These are phyloP conservation scores for Pyrocephalus nanus DNA, from an alignment of 2,797 vertebrate genomes.

Conservation along the genomic window DNA sequence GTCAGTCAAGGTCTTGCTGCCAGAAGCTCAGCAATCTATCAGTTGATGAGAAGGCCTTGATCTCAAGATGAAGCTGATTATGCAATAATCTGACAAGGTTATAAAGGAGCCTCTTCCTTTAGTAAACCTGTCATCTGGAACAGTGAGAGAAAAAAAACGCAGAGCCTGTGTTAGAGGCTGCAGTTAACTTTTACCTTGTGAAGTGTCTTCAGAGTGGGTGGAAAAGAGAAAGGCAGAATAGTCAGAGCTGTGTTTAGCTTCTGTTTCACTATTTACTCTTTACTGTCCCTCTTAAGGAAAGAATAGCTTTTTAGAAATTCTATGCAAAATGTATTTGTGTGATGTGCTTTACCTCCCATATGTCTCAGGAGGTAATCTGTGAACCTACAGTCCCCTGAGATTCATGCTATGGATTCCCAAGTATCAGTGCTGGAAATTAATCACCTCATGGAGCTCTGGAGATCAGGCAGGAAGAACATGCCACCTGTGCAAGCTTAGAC, in stretches of 20 bases:
- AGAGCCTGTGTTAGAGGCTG: neutral
- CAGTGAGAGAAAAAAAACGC: neutral
- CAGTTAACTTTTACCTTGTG: neutral
- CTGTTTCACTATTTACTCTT: neutral
- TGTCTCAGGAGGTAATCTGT: neutral
- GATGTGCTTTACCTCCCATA: neutral
- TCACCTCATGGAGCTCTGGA: neutral
- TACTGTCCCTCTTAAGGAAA: neutral
- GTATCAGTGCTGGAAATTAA: neutral
- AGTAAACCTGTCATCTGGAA: neutral
- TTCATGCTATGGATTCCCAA: neutral
- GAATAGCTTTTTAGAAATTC: neutral
- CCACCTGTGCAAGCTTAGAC: neutral
- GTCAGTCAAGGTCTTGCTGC: neutral
- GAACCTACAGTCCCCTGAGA: neutral
- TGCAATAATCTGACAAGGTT: neutral
- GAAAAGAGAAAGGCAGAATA: neutral
- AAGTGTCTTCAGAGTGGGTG: neutral
- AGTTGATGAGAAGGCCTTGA: neutral
- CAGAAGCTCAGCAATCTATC: neutral
- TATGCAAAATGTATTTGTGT: neutral
- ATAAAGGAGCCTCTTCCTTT: neutral
- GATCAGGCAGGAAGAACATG: neutral
- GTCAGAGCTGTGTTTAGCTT: neutral
- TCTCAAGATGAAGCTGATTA: neutral